These are phyloP conservation scores for Caenorhabditis wallacei DNA, from an alignment of 2,888 invertebrate genomes.

Conservation along the genomic window DNA sequence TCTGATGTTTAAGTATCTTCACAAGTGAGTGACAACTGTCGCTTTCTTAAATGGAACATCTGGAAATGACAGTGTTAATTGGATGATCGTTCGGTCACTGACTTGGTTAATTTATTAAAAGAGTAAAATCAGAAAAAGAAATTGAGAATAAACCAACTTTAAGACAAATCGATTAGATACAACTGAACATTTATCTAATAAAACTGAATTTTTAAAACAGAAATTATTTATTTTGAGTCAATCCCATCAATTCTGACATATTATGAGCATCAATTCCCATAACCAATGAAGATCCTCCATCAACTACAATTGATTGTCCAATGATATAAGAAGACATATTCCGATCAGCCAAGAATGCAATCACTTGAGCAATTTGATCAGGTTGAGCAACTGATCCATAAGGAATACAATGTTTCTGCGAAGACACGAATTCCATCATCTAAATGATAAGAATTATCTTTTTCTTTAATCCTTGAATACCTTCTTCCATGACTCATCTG, in stretches of 20 bases:
- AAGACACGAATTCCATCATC: slow-evolving; percentile 12
- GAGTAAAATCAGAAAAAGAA: too few relatives aligned
- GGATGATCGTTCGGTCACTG: too few relatives aligned
- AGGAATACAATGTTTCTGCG: slow-evolving; percentile 42
- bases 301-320: slow-evolving; percentile 62
- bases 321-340: slow-evolving; percentile 57
- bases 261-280: slow-evolving; percentile 32
- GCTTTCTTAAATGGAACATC: too few relatives aligned
- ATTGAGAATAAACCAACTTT: too few relatives aligned
- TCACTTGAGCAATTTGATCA: slow-evolving; percentile 49
- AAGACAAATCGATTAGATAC: too few relatives aligned
- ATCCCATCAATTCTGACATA: slow-evolving; percentile 2
- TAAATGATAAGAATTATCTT: neutral
- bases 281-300: too few relatives aligned
- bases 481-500: slow-evolving; percentile 10
- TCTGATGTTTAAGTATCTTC: too few relatives aligned
- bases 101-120: too few relatives aligned
- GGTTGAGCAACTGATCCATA: slow-evolving; percentile 47
- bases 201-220: too few relatives aligned
- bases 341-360: slow-evolving; percentile 64
- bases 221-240: neutral
- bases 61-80: too few relatives aligned
- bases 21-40: too few relatives aligned
- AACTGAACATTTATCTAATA: too few relatives aligned
- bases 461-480: neutral